phyloP scores from a whole-genome alignment of 2,113 vertebrate genomes.

The Rissa tridactyla region DNA sequence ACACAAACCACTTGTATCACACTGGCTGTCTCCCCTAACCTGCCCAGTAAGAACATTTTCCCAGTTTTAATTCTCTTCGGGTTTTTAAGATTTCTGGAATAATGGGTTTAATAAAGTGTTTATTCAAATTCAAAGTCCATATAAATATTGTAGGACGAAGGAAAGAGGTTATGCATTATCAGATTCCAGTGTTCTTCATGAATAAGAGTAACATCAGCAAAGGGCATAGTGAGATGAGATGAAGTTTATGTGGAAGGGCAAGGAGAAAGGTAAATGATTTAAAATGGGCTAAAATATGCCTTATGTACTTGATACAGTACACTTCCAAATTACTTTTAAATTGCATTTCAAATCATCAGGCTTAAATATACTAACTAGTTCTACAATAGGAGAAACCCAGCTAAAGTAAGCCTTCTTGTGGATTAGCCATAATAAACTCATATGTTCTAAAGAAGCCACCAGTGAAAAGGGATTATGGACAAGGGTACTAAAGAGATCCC shows the following conservation, averaged over 20 bases:
- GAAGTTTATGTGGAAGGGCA: background rate
- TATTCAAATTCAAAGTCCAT: constrained; percentile 24
- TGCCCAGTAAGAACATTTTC: background rate
- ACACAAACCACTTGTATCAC: background rate
- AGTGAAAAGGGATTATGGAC: background rate
- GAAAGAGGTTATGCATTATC: background rate
- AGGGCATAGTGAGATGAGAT: background rate
- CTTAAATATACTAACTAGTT: background rate
- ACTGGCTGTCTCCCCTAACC: background rate
- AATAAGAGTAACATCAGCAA: background rate
- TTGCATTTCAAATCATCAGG: background rate
- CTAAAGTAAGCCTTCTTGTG: background rate
- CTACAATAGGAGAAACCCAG: background rate
- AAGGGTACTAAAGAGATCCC: background rate
- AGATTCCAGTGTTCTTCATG: constrained; percentile 22
- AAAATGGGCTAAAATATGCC: background rate
- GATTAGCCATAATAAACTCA: background rate
- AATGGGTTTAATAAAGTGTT: background rate
- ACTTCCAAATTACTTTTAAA: constrained; percentile 20
- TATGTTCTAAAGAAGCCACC: background rate
- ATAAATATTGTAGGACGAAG: background rate
- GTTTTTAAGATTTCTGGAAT: background rate
- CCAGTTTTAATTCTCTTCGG: background rate
- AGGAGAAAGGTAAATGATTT: background rate
- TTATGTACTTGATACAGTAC: background rate